Conservation (phyloP, 2,113 vertebrate species). For the Sprattus sprattus region DNA sequence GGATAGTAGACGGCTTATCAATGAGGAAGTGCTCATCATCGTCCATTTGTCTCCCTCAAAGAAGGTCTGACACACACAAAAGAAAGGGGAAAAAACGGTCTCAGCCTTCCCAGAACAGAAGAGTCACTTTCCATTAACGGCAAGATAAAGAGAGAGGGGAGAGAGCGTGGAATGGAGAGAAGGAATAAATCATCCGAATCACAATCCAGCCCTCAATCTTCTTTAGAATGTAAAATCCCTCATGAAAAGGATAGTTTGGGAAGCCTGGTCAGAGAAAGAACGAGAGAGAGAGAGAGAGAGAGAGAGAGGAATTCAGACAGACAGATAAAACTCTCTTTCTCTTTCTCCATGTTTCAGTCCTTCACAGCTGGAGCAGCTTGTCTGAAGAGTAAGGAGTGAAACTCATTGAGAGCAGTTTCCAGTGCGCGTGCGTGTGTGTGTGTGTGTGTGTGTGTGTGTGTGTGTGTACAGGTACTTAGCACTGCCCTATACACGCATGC, state of each 20-base stretch:
- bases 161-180: constrained; percentile 18
- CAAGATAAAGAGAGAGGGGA: not conserved
- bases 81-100: not conserved
- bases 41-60: constrained; percentile 36
- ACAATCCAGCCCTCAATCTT: constrained; percentile 32
- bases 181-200: constrained; percentile 28
- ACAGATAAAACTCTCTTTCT: not conserved
- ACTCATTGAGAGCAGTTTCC: too few species aligned
- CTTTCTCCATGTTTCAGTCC: too few species aligned
- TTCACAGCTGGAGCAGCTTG: constrained; percentile 27
- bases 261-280: constrained; percentile 31
- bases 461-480: not conserved
- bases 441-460: constrained; percentile 18
- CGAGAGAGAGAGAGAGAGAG: not conserved
- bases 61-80: constrained; percentile 20
- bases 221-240: constrained; percentile 31
- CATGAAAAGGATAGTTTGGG: constrained; percentile 29
- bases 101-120: constrained; percentile 11
- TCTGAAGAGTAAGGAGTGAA: not conserved
- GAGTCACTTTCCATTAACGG: constrained; percentile 32
- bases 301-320: not conserved
- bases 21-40: constrained; percentile 40
- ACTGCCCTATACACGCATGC: too few species aligned
- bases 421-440: constrained; percentile 25
- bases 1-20: constrained; percentile 43